Evolutionary conservation across 2,888 invertebrate species (phyloP).

Genomic region (Drosophila setosimentum): DNA sequence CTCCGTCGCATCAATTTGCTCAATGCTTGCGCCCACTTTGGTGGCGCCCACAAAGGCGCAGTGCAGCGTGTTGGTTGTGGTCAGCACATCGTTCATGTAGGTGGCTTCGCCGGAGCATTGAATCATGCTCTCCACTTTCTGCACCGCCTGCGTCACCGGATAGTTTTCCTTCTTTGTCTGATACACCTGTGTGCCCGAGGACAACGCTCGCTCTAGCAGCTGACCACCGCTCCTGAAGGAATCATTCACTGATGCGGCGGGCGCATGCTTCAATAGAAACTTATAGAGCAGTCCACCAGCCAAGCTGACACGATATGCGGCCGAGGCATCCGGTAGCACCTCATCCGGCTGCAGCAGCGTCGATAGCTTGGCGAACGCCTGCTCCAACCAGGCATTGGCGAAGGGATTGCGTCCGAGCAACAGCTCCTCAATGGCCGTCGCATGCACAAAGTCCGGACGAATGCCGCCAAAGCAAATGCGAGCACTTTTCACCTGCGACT

Average conservation of each 20-base stretch:
- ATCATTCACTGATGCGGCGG: conserved; percentile 83
- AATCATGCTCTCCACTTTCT: conserved; percentile 90
- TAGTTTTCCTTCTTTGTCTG: conserved; percentile 89
- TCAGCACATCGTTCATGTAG: conserved; percentile 91
- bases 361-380: conserved; percentile 86
- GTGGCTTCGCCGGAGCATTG: conserved; percentile 91
- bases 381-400: conserved; percentile 80
- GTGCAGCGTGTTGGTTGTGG: conserved; percentile 87
- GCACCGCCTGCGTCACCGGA: conserved; percentile 91
- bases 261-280: conserved; percentile 87
- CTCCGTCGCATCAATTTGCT: conserved; percentile 86
- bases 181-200: conserved; percentile 89
- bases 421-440: conserved; percentile 86
- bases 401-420: conserved; percentile 85
- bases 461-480: conserved; percentile 89
- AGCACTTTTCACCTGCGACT: conserved; percentile 84
- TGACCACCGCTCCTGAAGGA: conserved; percentile 79
- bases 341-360: conserved; percentile 89
- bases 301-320: conserved; percentile 89
- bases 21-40: conserved; percentile 86
- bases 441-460: conserved; percentile 86
- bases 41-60: conserved; percentile 87
- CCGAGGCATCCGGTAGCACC: conserved; percentile 89
- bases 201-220: conserved; percentile 88
- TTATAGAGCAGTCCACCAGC: conserved; percentile 93